Evolutionary conservation across 2,888 invertebrate species (phyloP), one percentile per base, ranked within the genome.

Genomic region (Dryadula phaetusa): DNA sequence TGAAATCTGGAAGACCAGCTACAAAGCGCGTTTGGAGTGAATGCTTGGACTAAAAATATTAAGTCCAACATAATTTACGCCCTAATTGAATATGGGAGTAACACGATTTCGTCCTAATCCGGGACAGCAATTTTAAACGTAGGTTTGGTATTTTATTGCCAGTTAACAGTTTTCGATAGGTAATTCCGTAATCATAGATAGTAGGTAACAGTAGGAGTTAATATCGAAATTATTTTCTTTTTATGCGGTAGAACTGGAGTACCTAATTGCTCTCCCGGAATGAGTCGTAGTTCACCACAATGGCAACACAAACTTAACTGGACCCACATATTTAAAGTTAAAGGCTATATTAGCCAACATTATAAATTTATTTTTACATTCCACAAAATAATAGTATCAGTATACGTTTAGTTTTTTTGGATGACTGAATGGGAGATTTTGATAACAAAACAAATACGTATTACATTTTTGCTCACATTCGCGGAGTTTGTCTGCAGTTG

Each of bases 1-100:
- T 74, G 98, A 98, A 93, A 97, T 98, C 78, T 98, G 98, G 98
- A 98, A 98, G 93, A 98, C 97, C 78, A 97, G 97, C 89, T 98
- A 98, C 94, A 97, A 97, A 93, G 96, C 97, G 77, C 95, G 97
- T 74, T 94, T 97, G 86, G 97, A 97, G 93, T 97, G 96, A 96
- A 83, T 76, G n/a, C 56, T 70, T 53, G 66, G 67, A 62, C 67
- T 56, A 62, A 72, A 79, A 77, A 78, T 73, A 75, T 75, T 70
- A 75, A 79, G 77, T 83, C 82, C 83, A 83, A 79, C 77, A 70
- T 64, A 58, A 62, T 40, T 47, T 52, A 56, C 56, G 40, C 66
- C 66, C 66, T 56, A 53, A n/a, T 37, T 47, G 61, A 60, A 63
- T 42, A 61, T 49, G 62, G 69, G 63, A 42, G 64, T 56, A 69